phyloP scores from a whole-genome alignment of 1,140 invertebrate genomes.

The Danaus plexippus region DNA sequence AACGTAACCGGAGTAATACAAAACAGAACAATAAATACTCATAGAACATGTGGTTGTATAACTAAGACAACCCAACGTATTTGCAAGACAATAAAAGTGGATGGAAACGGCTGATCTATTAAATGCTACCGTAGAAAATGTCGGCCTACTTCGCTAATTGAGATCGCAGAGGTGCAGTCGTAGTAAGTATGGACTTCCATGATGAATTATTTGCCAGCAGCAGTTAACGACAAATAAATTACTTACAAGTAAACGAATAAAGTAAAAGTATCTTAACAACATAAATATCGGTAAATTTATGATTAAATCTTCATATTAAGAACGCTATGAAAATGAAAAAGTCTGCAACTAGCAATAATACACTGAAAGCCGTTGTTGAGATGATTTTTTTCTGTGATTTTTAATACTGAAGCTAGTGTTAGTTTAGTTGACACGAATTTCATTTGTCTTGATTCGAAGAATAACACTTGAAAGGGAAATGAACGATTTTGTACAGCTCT shows the following conservation, averaged over 20 bases:
- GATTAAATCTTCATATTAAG: no score
- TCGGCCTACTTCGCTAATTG: slow-evolving; percentile 28
- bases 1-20: slow-evolving; percentile 21
- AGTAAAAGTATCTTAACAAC: no score
- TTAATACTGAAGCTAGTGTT: no score
- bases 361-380: no score
- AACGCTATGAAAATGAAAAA: no score
- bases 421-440: neutral
- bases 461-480: slow-evolving; percentile 14
- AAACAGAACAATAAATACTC: slow-evolving; percentile 18
- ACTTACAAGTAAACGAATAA: no score
- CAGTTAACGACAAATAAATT: no score
- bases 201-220: no score
- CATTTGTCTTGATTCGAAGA: slow-evolving; percentile 14
- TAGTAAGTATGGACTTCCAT: no score
- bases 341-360: no score
- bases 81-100: slow-evolving; percentile 40
- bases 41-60: slow-evolving; percentile 33
- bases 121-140: slow-evolving; percentile 21
- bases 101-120: slow-evolving; percentile 31
- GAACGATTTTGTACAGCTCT: slow-evolving; percentile 13
- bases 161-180: neutral
- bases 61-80: slow-evolving; percentile 34
- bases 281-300: no score
- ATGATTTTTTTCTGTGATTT: no score